These are phyloP conservation scores for Sisyra nigra DNA, from an alignment of 2,888 invertebrate species.

Conservation along the genomic window DNA sequence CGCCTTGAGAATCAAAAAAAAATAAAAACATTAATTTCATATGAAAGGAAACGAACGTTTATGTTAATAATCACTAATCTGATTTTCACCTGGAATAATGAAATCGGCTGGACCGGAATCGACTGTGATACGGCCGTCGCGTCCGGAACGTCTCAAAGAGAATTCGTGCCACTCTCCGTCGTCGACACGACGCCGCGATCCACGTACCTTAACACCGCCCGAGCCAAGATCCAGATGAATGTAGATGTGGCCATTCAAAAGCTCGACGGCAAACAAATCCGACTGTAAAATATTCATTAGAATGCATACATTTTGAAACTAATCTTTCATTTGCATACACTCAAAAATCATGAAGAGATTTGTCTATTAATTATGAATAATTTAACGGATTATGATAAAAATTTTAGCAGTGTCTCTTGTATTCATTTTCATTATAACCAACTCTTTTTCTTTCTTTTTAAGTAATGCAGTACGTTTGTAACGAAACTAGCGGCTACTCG, in stretches of 20 bases:
- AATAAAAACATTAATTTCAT: slow-evolving; percentile 5
- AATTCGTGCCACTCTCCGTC: slow-evolving; percentile 91
- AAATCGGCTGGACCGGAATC: slow-evolving; percentile 81
- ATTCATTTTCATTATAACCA: no score
- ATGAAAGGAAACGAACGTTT: neutral
- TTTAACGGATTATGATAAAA: neutral
- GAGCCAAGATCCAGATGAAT: slow-evolving; percentile 86
- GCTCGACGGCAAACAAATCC: slow-evolving; percentile 86
- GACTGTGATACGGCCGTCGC: slow-evolving; percentile 76
- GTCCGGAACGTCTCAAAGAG: slow-evolving; percentile 61
- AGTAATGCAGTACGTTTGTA: no score
- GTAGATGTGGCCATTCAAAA: slow-evolving; percentile 86
- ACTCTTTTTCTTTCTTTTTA: no score
- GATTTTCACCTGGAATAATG: slow-evolving; percentile 53
- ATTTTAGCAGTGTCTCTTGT: neutral
- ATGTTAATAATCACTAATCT: neutral
- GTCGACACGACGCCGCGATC: slow-evolving; percentile 66
- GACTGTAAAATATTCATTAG: slow-evolving; percentile 34
- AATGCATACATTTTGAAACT: neutral
- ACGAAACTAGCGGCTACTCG: no score
- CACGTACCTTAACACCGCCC: slow-evolving; percentile 73
- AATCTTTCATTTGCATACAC: neutral
- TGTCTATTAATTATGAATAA: no score
- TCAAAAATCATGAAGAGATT: neutral
- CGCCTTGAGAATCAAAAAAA: slow-evolving; percentile 34